A percentile compares a stretch with the other conserved stretches of the same genome.
These are phyloP conservation scores for Pocillopora grandis DNA, from an alignment of 92 coral and sea anemone genomes.

Conservation along the genomic window DNA sequence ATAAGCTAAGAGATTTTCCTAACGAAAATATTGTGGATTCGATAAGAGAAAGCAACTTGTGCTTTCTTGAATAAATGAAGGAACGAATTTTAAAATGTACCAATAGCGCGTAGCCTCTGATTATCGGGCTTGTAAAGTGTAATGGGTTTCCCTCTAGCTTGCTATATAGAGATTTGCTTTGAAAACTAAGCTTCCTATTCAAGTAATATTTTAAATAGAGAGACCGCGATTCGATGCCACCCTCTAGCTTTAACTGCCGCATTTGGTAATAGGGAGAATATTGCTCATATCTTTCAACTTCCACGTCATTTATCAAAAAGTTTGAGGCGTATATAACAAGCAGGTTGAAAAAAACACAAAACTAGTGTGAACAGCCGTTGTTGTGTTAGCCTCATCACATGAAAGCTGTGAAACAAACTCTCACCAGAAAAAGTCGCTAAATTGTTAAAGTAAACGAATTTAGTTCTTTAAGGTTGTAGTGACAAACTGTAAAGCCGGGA, in stretches of 20 bases:
- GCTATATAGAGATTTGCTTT: no score
- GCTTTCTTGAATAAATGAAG: no score
- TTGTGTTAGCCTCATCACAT: neutral
- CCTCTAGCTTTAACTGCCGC: no score
- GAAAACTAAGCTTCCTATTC: no score
- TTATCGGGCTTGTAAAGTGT: no score
- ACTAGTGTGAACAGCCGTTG: constrained; percentile 10
- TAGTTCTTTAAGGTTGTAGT: neutral
- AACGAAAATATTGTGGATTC: neutral
- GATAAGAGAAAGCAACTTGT: neutral
- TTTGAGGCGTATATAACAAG: neutral
- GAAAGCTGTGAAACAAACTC: constrained; percentile 7
- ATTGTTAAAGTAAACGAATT: constrained; percentile 15
- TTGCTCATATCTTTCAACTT: no score
- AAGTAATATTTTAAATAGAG: no score
- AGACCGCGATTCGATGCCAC: no score
- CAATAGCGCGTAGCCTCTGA: no score
- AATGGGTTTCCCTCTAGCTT: no score
- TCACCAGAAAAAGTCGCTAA: neutral
- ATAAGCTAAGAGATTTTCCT: neutral
- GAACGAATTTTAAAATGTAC: no score
- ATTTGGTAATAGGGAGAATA: no score
- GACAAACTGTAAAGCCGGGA: neutral
- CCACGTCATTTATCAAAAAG: neutral
- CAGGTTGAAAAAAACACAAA: neutral